A percentile compares a stretch with the other conserved stretches of the same genome.
Conservation (phyloP, 2,113 vertebrate species). For the Carassius carassius region DNA sequence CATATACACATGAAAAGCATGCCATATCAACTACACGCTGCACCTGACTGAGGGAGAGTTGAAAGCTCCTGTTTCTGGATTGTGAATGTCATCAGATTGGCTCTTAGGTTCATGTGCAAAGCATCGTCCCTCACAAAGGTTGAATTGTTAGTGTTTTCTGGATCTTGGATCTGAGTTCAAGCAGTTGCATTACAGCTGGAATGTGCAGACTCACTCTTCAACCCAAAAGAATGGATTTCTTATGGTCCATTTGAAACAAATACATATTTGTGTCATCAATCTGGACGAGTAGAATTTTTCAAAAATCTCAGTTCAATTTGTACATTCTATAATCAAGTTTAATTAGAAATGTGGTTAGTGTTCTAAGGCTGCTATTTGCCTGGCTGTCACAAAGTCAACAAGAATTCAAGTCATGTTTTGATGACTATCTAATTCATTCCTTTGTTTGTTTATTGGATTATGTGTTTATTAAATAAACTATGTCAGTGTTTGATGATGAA, state of each 20-base stretch:
- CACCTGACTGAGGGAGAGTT: background rate
- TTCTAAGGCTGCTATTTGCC: background rate
- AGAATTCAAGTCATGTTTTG: background rate
- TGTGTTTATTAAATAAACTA: background rate
- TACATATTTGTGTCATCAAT: background rate
- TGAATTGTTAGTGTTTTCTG: slow-evolving; percentile 27
- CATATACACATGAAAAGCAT: background rate
- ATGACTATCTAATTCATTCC: background rate
- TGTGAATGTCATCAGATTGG: slow-evolving; percentile 24
- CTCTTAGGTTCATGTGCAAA: background rate
- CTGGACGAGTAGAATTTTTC: background rate
- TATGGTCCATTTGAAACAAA: slow-evolving; percentile 6
- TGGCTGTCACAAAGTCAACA: background rate
- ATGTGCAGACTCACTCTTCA: background rate
- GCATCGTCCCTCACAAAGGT: slow-evolving; percentile 18
- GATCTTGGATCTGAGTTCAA: background rate
- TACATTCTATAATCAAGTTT: background rate
- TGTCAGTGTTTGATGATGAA: background rate
- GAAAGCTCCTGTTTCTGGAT: slow-evolving; percentile 2
- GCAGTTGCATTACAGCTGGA: slow-evolving; percentile 28
- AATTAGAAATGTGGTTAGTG: slow-evolving; percentile 1
- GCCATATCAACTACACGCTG: background rate
- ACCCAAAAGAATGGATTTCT: slow-evolving; percentile 14
- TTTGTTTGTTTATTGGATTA: background rate
- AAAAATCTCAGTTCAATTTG: background rate